phyloP scores from a whole-genome alignment of 1,140 invertebrate species.

The Drosophila ficusphila region DNA sequence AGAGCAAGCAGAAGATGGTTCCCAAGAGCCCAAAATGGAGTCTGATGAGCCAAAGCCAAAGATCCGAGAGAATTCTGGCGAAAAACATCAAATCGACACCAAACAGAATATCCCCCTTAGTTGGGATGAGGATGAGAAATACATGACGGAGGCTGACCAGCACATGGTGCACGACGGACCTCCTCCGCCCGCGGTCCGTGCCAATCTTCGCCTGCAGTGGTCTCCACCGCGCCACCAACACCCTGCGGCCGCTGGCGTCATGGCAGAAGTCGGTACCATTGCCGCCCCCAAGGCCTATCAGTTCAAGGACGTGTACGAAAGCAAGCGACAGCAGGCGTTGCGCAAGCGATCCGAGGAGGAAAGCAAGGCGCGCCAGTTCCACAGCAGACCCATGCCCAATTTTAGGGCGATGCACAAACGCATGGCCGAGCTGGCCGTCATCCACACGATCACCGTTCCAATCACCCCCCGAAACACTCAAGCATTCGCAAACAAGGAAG shows the following conservation, averaged over 20 bases:
- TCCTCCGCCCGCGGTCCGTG: background rate
- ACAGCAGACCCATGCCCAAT: conserved; percentile 73
- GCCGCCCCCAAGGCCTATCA: conserved; percentile 47
- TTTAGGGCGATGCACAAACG: conserved; percentile 59
- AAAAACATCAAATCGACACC: background rate
- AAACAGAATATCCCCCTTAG: background rate
- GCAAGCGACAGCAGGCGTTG: conserved; percentile 45
- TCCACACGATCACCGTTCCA: conserved; percentile 66
- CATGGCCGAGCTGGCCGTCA: conserved; percentile 22
- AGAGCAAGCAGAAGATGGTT: too few relatives aligned
- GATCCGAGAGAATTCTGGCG: too few relatives aligned
- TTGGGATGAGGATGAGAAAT: background rate
- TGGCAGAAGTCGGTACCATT: background rate
- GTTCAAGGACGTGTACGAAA: conserved; percentile 54
- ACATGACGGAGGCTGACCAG: background rate
- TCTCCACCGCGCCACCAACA: background rate
- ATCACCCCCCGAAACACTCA: conserved; percentile 56
- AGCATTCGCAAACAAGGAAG: conserved; percentile 32
- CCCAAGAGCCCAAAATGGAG: background rate
- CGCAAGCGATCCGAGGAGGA: conserved; percentile 49
- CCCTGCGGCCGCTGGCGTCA: background rate
- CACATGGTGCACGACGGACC: background rate
- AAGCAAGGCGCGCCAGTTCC: conserved; percentile 70
- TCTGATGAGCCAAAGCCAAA: background rate
- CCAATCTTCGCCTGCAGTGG: conserved; percentile 42